Evolutionary conservation across 2,888 invertebrate genomes (phyloP), one percentile per base, ranked within the genome.

Genomic region (Spodoptera picta): DNA sequence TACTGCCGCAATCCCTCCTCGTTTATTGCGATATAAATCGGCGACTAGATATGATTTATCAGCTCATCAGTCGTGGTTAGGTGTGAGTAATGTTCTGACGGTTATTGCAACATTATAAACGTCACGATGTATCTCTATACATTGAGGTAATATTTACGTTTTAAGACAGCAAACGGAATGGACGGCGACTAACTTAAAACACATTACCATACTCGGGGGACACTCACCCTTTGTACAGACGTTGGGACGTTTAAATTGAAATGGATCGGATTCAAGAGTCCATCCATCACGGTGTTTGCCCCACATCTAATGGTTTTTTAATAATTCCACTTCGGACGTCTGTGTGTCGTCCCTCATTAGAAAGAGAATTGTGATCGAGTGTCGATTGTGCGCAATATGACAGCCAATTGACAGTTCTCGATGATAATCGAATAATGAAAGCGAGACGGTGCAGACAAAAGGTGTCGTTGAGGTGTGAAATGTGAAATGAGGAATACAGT

Each of bases 271-370:
- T 90, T 87, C 85, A 82, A 90, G 90, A 90, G 92, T 87, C 91
- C 92, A 94, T 94, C 94, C 88, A 94, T 94, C 94, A 94, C 86
- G 83, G 77, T 83, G 77, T 83, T 90, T 92, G 90, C 84, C 88
- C 90, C 85, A 88, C 81, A 87, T 93, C 90, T 93, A 93, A 94
- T 93, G 93, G 87, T 93, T 94, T 94, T 94, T 94, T 94, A 93
- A 94, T 93, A 93, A 92, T 92, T 91, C 90, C 87, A 86, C 86
- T 88, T 86, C 79, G 86, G 84, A 86, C 86, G 84, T 83, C 58
- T 70, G 59, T 75, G 84, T 83, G 87, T 81, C 84, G 77, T 81
- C 86, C 85, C 82, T 90, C 88, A 92, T 92, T 90, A 91, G 87
- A 86, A 84, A 81, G 81, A 82, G 80, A 83, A 86, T 86, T 83